phyloP scores from a whole-genome alignment of 2,888 invertebrate species.

The Sinodicranocentrus sp. region DNA sequence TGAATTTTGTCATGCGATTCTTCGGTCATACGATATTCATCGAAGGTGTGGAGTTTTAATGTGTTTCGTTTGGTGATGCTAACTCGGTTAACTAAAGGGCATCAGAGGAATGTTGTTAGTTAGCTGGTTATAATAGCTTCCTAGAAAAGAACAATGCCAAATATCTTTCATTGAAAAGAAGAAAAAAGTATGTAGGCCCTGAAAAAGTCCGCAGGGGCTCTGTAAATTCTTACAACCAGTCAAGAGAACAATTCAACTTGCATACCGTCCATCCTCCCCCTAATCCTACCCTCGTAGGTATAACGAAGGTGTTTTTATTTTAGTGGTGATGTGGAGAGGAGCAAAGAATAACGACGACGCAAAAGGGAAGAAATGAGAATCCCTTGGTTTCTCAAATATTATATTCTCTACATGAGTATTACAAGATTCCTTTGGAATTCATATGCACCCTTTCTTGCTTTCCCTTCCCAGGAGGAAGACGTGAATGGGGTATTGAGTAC shows the following conservation, averaged over 20 bases:
- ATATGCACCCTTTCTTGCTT: slow-evolving; percentile 24
- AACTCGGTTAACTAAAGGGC: not conserved
- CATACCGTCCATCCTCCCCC: not conserved
- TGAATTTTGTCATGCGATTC: slow-evolving; percentile 11
- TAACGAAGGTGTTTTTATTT: slow-evolving; percentile 3
- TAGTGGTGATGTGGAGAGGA: not conserved
- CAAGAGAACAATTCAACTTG: no score
- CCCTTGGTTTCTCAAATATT: not conserved
- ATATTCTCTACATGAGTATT: not conserved
- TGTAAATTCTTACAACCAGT: not conserved
- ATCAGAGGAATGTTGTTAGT: slow-evolving; percentile 13
- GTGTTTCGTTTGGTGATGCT: not conserved
- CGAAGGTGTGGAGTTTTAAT: not conserved
- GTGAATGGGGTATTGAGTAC: slow-evolving; percentile 44
- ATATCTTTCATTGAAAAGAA: slow-evolving; percentile 23
- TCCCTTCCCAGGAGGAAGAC: slow-evolving; percentile 29
- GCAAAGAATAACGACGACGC: not conserved
- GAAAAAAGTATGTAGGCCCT: slow-evolving; percentile 22
- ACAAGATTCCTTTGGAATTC: not conserved
- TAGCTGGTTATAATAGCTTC: slow-evolving; percentile 22
- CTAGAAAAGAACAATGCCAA: slow-evolving; percentile 42
- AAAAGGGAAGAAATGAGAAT: not conserved
- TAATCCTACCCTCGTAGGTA: not conserved
- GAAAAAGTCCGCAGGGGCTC: slow-evolving; percentile 53
- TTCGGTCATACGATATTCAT: not conserved